Conservation (phyloP, 1,140 invertebrate genomes). For the Dreissena rostriformis region DNA sequence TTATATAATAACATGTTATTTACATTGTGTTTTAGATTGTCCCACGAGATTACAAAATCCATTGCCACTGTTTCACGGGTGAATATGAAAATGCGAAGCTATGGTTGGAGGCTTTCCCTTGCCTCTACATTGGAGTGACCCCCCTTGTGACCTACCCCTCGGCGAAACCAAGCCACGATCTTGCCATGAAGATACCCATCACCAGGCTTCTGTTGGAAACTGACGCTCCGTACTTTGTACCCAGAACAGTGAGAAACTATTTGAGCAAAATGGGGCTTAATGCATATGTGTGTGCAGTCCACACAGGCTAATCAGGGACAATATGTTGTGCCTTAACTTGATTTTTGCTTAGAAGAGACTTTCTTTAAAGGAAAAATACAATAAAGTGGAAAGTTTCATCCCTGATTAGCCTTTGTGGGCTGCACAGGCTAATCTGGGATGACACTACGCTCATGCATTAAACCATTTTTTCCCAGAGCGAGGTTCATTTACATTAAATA, state of each 20-base stretch:
- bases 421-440: too few species aligned
- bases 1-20: not conserved
- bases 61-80: slow-evolving; percentile 83
- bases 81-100: slow-evolving; percentile 73
- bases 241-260: slow-evolving; percentile 60
- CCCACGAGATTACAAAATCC: slow-evolving; percentile 80
- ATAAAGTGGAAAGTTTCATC: too few species aligned
- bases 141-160: slow-evolving; percentile 79
- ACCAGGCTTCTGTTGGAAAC: slow-evolving; percentile 82
- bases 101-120: slow-evolving; percentile 81
- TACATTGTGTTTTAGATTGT: slow-evolving; percentile 71
- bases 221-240: slow-evolving; percentile 83
- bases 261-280: too few species aligned
- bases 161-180: slow-evolving; percentile 75
- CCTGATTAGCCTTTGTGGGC: too few species aligned
- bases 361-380: too few species aligned
- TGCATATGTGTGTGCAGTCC: too few species aligned
- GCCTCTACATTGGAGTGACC: slow-evolving; percentile 82
- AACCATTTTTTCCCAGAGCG: too few species aligned
- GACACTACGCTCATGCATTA: too few species aligned
- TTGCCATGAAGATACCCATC: slow-evolving; percentile 80
- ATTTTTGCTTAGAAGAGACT: too few species aligned
- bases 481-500: too few species aligned
- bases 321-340: too few species aligned
- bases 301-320: too few species aligned